A percentile compares a stretch with the other conserved stretches of the same genome.
phyloP scores from a whole-genome alignment of 2,113 vertebrate genomes.

The Neogobius melanostomus region DNA sequence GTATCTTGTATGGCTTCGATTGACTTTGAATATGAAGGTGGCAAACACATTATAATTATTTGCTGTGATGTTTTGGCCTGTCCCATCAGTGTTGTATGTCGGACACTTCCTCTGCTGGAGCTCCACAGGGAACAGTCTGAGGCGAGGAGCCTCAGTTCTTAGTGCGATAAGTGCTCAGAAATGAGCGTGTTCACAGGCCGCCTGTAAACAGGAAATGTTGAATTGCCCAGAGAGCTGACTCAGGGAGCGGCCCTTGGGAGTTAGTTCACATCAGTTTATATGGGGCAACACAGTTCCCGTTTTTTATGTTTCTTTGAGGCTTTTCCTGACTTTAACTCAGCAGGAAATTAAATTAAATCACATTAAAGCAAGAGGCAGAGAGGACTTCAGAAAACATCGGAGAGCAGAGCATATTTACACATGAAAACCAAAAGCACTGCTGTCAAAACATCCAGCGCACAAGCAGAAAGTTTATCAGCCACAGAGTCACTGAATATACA shows the following conservation, averaged over 20 bases:
- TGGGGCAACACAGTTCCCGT: constrained; percentile 4
- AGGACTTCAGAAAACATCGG: constrained; percentile 1
- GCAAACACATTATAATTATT: not conserved
- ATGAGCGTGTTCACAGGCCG: constrained; percentile 38
- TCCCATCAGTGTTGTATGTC: not conserved
- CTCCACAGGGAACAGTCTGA: constrained; percentile 35
- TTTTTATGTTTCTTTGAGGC: not conserved
- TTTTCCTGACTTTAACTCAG: constrained; percentile 1
- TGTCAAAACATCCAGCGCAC: constrained; percentile 32
- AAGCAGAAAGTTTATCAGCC: constrained; percentile 15
- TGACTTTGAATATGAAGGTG: not conserved
- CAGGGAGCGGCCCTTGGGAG: constrained; percentile 44
- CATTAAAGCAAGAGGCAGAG: not conserved
- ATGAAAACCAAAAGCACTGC: constrained; percentile 19
- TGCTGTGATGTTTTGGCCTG: not conserved
- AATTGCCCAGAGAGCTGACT: constrained; percentile 56
- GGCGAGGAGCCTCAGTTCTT: constrained; percentile 30
- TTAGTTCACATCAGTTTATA: constrained; percentile 11
- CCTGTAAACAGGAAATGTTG: constrained; percentile 79
- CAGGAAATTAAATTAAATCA: not conserved
- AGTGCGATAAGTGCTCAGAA: constrained; percentile 53
- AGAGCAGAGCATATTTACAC: constrained; percentile 27
- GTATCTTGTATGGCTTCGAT: not conserved
- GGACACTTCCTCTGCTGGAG: constrained; percentile 31
- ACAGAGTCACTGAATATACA: constrained; percentile 34